Evolutionary conservation across 2,113 vertebrate species (phyloP), one percentile per base, ranked within the genome.

Genomic region (Phycodurus eques): DNA sequence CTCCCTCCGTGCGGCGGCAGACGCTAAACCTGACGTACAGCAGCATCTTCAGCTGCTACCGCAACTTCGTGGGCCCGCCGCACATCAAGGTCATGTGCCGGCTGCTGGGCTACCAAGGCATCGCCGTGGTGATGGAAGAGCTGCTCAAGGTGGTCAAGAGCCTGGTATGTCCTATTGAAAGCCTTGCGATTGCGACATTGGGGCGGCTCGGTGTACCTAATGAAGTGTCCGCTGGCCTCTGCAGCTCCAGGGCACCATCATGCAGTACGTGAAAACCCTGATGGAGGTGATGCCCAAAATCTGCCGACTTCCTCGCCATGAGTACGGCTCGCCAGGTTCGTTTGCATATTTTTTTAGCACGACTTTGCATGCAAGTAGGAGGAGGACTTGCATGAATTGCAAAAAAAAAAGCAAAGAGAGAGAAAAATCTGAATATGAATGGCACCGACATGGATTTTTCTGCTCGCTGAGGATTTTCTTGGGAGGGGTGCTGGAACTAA

Each of bases 211-310:
- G 54, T 1, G 22, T 27, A 31, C 53, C 31, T 42, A 42, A 63
- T 20, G 15, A 42, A n/a, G 53, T 56, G 57, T 31, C 57, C 20
- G 27, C 31, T 5, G 14, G 5, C 59, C 6, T 35, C 17, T 15
- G 31, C 81, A 99, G 98, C 93, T 99, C 43, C 98, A 99, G 78
- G 98, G 98, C 33, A 99, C 98, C 75, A 97, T 99, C 71, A 94
- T 99, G 83, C 98, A 99, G 91, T 99, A 99, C 0, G 98, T 99
- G 91, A 99, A 98, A 83, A 99, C 98, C 2, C 92, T 99, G 80
- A 99, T 99, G 68, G 98, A 99, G 87, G 98, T 99, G 68, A 99
- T 99, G 98, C 98, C 98, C 69, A 99, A 99, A 88, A 99, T 99
- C 71, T 99, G 98, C 77, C 92, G 98, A 66, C 87, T 99, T 73